These are phyloP conservation scores for Pheosia tremula DNA, from an alignment of 2,888 invertebrate species.

Conservation along the genomic window DNA sequence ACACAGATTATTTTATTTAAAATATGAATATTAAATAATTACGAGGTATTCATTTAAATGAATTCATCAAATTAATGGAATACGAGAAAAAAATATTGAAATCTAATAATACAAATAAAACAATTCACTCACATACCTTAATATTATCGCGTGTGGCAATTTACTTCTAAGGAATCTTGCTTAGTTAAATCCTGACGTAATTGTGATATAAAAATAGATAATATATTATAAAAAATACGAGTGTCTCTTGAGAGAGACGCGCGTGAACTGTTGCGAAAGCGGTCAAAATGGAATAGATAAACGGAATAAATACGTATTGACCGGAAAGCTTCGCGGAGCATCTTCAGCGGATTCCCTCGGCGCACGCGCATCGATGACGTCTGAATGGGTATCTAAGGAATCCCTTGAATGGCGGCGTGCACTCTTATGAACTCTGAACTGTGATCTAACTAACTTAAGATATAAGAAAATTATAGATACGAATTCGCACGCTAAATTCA, in stretches of 20 bases:
- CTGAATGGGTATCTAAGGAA: slow-evolving; percentile 12
- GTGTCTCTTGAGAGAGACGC: slow-evolving; percentile 52
- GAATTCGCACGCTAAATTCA: too few species aligned
- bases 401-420: slow-evolving; percentile 15
- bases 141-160: neutral
- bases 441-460: too few species aligned
- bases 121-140: slow-evolving; percentile 2
- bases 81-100: too few species aligned
- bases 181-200: slow-evolving; percentile 3
- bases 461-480: too few species aligned
- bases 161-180: slow-evolving; percentile 12
- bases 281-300: slow-evolving; percentile 47
- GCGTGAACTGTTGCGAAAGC: slow-evolving; percentile 63
- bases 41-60: too few species aligned
- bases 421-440: neutral
- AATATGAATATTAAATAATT: too few species aligned
- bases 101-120: neutral
- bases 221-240: slow-evolving; percentile 28
- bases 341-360: slow-evolving; percentile 30
- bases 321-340: slow-evolving; percentile 28
- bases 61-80: too few species aligned
- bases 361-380: slow-evolving; percentile 3
- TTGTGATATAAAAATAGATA: slow-evolving; percentile 5
- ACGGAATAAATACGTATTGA: slow-evolving; percentile 25
- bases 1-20: too few species aligned